Percentiles rank a stretch among this genome's conserved stretches.
Evolutionary conservation across 2,888 invertebrate species (phyloP).

Genomic region (Zonitis immaculata): DNA sequence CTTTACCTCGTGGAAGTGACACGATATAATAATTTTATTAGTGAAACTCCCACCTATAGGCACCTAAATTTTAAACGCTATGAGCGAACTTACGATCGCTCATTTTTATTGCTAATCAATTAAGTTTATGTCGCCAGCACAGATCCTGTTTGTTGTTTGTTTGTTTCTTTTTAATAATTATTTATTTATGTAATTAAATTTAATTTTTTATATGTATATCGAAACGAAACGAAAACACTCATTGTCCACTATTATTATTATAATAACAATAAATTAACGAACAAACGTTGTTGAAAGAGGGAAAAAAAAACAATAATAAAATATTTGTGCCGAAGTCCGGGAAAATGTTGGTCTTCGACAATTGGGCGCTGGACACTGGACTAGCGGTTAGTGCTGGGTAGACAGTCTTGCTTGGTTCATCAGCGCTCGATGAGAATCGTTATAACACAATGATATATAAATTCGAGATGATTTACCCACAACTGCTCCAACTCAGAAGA

Average conservation of each 20-base stretch:
- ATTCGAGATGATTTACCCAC: conserved; percentile 15
- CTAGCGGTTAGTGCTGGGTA: conserved; percentile 14
- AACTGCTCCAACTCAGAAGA: conserved; percentile 31
- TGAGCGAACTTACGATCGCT: conserved; percentile 43
- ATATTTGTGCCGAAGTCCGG: conserved; percentile 7
- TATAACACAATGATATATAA: not conserved
- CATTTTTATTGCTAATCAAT: conserved; percentile 47
- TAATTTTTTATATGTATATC: conserved; percentile 20
- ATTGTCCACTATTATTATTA: conserved; percentile 36
- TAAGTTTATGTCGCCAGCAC: conserved; percentile 44
- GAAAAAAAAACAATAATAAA: conserved; percentile 20
- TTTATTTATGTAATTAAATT: conserved; percentile 4
- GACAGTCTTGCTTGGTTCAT: conserved; percentile 7
- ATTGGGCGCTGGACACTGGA: conserved; percentile 23
- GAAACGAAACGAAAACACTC: conserved; percentile 23
- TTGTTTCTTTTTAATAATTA: no score
- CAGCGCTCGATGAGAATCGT: conserved; percentile 6
- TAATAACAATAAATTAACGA: conserved; percentile 42
- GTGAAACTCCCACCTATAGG: conserved; percentile 41
- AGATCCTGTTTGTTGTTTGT: conserved; percentile 30
- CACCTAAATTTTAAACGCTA: conserved; percentile 49
- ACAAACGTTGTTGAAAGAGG: conserved; percentile 42
- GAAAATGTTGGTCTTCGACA: not conserved
- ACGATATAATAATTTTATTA: not conserved
- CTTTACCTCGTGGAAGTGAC: conserved; percentile 37